These are phyloP conservation scores for Stegophylla sp. DNA, from an alignment of 2,888 invertebrate genomes.

Conservation along the genomic window DNA sequence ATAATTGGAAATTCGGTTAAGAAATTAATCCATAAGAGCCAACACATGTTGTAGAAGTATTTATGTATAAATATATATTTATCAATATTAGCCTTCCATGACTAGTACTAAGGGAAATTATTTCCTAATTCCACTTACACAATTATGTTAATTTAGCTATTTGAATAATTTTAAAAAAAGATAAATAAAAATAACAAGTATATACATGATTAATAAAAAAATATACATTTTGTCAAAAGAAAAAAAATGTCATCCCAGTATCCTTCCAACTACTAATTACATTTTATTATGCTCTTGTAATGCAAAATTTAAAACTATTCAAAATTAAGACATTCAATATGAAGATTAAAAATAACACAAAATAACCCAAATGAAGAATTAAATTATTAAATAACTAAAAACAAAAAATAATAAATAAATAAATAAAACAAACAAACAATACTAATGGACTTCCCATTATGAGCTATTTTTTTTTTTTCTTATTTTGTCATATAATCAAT, in stretches of 20 bases:
- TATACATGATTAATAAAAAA: constrained; percentile 58
- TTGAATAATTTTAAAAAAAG: constrained; percentile 41
- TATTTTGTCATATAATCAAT: constrained; percentile 11
- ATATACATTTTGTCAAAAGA: constrained; percentile 56
- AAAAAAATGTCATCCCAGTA: constrained; percentile 56
- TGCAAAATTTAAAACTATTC: constrained; percentile 39
- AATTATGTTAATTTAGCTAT: constrained; percentile 54
- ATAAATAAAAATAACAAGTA: constrained; percentile 50
- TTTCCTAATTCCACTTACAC: constrained; percentile 58
- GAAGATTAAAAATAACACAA: constrained; percentile 46
- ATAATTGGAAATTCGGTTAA: constrained; percentile 40
- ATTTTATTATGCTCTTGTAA: constrained; percentile 40
- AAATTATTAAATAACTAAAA: constrained; percentile 46
- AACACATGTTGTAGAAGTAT: constrained; percentile 42
- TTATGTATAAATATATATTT: constrained; percentile 39
- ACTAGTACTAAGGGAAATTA: constrained; percentile 57
- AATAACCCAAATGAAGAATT: constrained; percentile 45
- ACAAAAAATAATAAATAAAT: constrained; percentile 27
- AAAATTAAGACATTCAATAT: constrained; percentile 33
- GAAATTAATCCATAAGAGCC: constrained; percentile 40
- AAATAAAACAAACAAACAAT: constrained; percentile 53
- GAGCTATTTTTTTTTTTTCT: constrained; percentile 27
- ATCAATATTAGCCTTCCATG: constrained; percentile 52
- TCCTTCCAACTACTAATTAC: constrained; percentile 54
- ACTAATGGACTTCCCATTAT: constrained; percentile 34